Percentiles rank a stretch among this genome's conserved stretches.
Conservation (phyloP, 2,113 vertebrate genomes). For the Stegastes partitus region DNA sequence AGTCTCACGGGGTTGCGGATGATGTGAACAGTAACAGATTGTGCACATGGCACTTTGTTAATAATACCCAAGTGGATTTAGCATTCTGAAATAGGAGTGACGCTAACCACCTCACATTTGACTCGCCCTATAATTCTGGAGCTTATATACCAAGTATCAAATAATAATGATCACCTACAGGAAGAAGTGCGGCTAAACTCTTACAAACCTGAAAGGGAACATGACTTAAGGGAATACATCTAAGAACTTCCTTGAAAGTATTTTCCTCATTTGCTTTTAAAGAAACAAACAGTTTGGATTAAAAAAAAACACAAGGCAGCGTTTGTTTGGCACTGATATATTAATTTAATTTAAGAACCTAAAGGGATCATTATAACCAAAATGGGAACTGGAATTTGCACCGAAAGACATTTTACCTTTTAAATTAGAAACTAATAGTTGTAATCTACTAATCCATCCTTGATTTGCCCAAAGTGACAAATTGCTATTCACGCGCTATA, state of each 20-base stretch:
- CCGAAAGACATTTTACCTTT: background rate
- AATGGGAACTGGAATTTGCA: background rate
- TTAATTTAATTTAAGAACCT: background rate
- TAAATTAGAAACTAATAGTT: background rate
- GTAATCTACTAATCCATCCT: background rate
- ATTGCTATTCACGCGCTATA: background rate
- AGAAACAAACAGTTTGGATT: background rate
- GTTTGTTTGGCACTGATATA: background rate
- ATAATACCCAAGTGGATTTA: slow-evolving; percentile 16
- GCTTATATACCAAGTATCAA: background rate
- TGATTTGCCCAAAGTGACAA: background rate
- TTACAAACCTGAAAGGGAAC: too few species aligned
- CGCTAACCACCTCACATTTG: background rate
- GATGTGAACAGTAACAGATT: slow-evolving; percentile 43
- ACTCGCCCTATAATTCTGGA: slow-evolving; percentile 10
- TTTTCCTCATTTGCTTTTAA: too few species aligned
- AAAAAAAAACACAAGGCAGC: background rate
- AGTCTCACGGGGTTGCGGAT: slow-evolving; percentile 40
- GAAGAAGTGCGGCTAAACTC: background rate
- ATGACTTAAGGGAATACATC: too few species aligned
- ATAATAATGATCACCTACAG: background rate
- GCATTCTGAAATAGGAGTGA: background rate
- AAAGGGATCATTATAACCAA: background rate
- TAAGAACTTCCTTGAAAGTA: too few species aligned
- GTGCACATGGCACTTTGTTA: slow-evolving; percentile 23